Evolutionary conservation across 2,888 invertebrate genomes (phyloP).

Genomic region (Tenthredo mesomela): DNA sequence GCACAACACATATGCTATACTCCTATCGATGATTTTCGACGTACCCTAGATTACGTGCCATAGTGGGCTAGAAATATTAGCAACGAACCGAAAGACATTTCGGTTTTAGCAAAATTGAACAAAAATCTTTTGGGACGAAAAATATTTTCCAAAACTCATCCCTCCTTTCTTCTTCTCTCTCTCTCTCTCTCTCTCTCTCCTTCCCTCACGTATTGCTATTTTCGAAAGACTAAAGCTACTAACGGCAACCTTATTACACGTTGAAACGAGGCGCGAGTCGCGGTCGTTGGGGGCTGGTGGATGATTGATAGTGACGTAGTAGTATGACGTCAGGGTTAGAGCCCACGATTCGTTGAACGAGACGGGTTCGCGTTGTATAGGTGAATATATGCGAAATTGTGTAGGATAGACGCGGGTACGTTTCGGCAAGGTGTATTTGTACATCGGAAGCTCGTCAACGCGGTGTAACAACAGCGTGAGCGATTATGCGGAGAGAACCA

Average conservation of each 20-base stretch:
- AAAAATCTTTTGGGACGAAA: neutral
- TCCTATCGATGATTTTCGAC: neutral
- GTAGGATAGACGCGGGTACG: neutral
- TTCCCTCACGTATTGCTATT: neutral
- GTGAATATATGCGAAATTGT: neutral
- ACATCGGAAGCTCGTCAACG: conserved; percentile 49
- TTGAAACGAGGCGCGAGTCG: conserved; percentile 3
- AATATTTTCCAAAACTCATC: neutral
- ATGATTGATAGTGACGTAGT: conserved; percentile 46
- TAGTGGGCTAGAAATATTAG: neutral
- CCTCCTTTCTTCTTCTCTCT: neutral
- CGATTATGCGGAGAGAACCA: conserved; percentile 36
- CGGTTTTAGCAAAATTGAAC: neutral
- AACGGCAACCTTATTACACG: conserved; percentile 38
- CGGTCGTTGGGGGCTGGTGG: conserved; percentile 8
- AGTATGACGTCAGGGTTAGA: conserved; percentile 10
- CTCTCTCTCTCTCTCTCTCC: neutral
- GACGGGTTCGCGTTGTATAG: neutral
- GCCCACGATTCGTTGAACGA: conserved; percentile 10
- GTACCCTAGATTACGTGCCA: neutral
- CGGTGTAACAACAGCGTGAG: conserved; percentile 36
- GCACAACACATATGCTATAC: neutral
- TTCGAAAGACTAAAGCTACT: conserved; percentile 6
- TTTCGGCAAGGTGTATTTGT: conserved; percentile 6
- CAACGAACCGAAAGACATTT: neutral